Evolutionary conservation across 2,888 invertebrate species (phyloP), one percentile per base, ranked within the genome.

Genomic region (Glyphotaelius pellucidus): DNA sequence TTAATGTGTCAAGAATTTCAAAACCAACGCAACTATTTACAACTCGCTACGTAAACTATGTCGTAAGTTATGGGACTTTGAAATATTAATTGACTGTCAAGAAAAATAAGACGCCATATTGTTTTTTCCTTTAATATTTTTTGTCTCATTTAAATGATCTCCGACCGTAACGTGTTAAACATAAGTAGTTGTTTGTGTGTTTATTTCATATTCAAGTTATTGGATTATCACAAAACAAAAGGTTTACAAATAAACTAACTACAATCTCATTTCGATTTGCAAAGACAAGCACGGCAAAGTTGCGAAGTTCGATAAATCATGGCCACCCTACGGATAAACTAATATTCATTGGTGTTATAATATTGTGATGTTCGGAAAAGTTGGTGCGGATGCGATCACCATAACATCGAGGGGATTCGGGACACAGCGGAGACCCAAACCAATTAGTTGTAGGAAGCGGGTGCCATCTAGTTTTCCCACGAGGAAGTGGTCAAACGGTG

Each of bases 361-460:
- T 87, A 87, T 52, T 87, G 87, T 87, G 47, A 32, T 87, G 67
- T 87, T 87, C 67, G 67, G 87, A 87, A 87, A 87, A 87, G 52
- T 87, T 87, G 25, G 85, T 85, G 38, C 85, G 38, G 42, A 42
- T n/a, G 87, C 87, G 87, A 87, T 87, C 87, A 87, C 87, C 52
- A 87, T 67, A 47, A 47, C 32, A 87, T 87, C 87, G 87, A 67
- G 87, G 87, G 87, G 87, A 14, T 67, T 67, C 30, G 87, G 87
- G 67, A 31, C 52, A 85, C 80, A 90, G 91, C 90, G 35, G 87
- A 87, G 90, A 90, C 88, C 25, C 87, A 67, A 92, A 92, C 92
- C 92, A 87, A 87, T 87, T 87, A 87, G 87, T 11, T 67, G 67
- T 52, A 67, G 47, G 14, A 67, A 35, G n/a, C 31, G 87, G 30